phyloP scores from a whole-genome alignment of 2,113 vertebrate genomes.

The Corynorhinus townsendii region DNA sequence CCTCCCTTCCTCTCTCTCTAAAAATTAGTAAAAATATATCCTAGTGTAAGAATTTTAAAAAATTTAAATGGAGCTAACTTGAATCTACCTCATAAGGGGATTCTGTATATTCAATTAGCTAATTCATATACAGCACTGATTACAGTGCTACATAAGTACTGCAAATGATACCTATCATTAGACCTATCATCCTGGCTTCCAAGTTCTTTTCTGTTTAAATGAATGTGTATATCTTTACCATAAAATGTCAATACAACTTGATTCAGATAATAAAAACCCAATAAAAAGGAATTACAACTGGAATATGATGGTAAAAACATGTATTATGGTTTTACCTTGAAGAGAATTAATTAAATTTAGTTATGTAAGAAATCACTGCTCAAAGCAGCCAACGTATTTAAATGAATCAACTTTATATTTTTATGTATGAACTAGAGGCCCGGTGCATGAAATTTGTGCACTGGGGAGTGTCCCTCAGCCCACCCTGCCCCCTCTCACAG shows the following conservation, averaged over 20 bases:
- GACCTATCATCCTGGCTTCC: not conserved
- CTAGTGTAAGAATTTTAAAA: not conserved
- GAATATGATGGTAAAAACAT: not conserved
- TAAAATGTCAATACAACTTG: not conserved
- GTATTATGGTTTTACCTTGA: not conserved
- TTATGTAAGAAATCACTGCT: not conserved
- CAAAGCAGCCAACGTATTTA: not conserved
- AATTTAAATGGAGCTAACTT: not conserved
- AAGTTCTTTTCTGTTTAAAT: not conserved
- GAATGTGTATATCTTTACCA: not conserved
- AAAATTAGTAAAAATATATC: not conserved
- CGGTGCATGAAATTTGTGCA: no score
- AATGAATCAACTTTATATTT: not conserved
- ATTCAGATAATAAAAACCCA: not conserved
- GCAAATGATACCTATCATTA: not conserved
- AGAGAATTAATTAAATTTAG: conserved; percentile 16
- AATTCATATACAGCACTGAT: not conserved
- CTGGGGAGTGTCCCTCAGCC: no score
- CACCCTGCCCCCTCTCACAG: no score
- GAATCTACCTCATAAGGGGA: not conserved
- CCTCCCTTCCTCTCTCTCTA: not conserved
- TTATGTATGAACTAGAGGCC: not conserved
- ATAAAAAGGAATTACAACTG: not conserved
- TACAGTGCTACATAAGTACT: not conserved
- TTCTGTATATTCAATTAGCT: not conserved